Percentiles rank a stretch among this genome's conserved stretches.
These are phyloP conservation scores for Hydrotaea cyrtoneurina DNA, from an alignment of 2,888 invertebrate genomes.

Conservation along the genomic window DNA sequence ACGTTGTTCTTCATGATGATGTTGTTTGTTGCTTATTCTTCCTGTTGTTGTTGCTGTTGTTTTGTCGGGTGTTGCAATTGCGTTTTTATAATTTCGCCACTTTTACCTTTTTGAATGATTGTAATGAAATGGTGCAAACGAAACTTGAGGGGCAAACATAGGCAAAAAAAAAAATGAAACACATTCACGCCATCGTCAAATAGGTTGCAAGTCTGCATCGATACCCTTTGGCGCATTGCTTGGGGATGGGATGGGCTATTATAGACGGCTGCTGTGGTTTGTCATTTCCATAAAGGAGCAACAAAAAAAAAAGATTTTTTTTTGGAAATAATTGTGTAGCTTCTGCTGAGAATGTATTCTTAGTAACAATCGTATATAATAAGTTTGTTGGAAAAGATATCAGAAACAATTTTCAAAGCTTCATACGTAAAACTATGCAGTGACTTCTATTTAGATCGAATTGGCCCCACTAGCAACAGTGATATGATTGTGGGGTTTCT, in stretches of 20 bases:
- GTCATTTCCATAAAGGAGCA: background rate
- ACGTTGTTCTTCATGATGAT: background rate
- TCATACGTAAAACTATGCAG: no score
- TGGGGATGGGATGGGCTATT: background rate
- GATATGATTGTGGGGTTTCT: no score
- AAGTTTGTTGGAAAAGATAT: no score
- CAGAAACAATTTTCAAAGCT: no score
- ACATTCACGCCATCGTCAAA: background rate
- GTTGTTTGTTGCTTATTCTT: background rate
- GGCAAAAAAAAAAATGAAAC: background rate
- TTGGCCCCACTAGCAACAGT: no score
- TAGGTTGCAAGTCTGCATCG: conserved; percentile 1
- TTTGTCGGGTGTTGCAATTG: conserved; percentile 44
- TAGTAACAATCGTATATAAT: no score
- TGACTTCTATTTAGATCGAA: no score
- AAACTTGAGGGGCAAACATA: conserved; percentile 44
- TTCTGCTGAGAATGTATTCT: no score
- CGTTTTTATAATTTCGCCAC: conserved; percentile 56
- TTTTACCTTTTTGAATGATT: conserved; percentile 43
- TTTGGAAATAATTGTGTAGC: no score
- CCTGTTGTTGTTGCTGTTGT: conserved; percentile 10
- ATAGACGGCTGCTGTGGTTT: background rate
- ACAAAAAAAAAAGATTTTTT: no score
- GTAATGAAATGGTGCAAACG: conserved; percentile 59
- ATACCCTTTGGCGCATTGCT: no score